Base-by-base conservation (phyloP, 2,888 invertebrate genomes). In the Psococerastis gibbosa region DNA sequence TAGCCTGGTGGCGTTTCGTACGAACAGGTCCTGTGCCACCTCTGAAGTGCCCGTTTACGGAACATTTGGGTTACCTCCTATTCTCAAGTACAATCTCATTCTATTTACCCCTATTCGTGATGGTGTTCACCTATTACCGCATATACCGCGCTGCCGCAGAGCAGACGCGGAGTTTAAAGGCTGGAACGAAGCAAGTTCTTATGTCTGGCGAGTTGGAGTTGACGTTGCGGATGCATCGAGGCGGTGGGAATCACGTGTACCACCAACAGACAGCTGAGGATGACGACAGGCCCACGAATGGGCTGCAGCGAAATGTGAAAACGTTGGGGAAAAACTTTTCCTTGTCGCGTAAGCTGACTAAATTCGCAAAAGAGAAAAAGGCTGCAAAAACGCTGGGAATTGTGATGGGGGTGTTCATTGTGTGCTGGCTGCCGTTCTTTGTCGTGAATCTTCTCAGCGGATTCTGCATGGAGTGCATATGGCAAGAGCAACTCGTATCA, bases 81-180 rank as follows among this genome's bases (percentile, higher is more conserved):
- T 94, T 97, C 66, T 95, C 95, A 11, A 95, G 95, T 38, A 82
- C 91, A 49, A 89, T 98, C 56, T 95, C 95, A 16, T 98, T 98
- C 66, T 98, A 97, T 63, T 71, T 92, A 52, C 98, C 98, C 22
- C 67, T 97, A 22, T 77, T 89, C 60, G 87, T 98, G 45, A 98
- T 98, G 91, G 84, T 97, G 51, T 94, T 95, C 63, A 95, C 95
- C 3, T 98, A 98, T 62, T 92, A 87, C 62, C 77, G 85, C 52
- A 95, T 95, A 53, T 95, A 95, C 64, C 71, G 84, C 35, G 94
- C 94, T 2, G 95, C 95, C 3, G 81, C 84, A 2, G 79, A 82
- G 53, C 94, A 94, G 64, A 91, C 89, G 44, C 71, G 82, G 49
- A 89, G 89, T 43, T 67, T 95, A 27, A 82, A 88, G 57, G 72